A percentile compares a stretch with the other conserved stretches of the same genome.
phyloP scores from a whole-genome alignment of 64 coral and sea anemone genomes.

The Hydrozoanthus tunicans region DNA sequence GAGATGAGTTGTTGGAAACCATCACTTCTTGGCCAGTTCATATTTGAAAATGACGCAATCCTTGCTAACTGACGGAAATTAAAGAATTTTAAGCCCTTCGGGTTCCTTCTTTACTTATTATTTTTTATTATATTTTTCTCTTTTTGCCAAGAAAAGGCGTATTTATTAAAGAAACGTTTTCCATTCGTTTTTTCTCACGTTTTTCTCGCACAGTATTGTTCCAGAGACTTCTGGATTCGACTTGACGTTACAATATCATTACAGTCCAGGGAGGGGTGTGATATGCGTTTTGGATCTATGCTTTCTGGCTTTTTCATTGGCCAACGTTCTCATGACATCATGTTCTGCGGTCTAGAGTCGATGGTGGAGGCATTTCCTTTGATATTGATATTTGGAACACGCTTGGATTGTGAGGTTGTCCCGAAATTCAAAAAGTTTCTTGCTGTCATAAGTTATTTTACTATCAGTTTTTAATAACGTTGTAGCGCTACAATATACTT shows the following conservation, averaged over 20 bases:
- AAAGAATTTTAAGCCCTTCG: too few species aligned
- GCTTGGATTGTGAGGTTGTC: neutral
- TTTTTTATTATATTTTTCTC: too few species aligned
- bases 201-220: neutral
- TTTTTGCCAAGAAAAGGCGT: too few species aligned
- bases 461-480: neutral
- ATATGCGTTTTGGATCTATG: neutral
- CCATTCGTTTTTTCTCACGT: too few species aligned
- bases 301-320: constrained; percentile 30
- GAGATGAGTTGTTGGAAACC: too few species aligned
- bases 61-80: too few species aligned
- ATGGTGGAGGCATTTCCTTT: constrained; percentile 13
- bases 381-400: neutral
- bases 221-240: neutral
- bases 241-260: constrained; percentile 11
- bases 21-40: too few species aligned
- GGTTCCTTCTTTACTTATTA: too few species aligned
- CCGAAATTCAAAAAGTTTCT: neutral
- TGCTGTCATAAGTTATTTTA: constrained; percentile 1
- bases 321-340: constrained; percentile 23
- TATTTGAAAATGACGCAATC: too few species aligned
- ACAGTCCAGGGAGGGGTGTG: constrained; percentile 22
- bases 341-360: neutral
- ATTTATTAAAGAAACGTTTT: too few species aligned
- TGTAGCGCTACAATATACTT: neutral